Evolutionary conservation across 2,797 vertebrate genomes (phyloP).

Genomic region (Hydrophis major): DNA sequence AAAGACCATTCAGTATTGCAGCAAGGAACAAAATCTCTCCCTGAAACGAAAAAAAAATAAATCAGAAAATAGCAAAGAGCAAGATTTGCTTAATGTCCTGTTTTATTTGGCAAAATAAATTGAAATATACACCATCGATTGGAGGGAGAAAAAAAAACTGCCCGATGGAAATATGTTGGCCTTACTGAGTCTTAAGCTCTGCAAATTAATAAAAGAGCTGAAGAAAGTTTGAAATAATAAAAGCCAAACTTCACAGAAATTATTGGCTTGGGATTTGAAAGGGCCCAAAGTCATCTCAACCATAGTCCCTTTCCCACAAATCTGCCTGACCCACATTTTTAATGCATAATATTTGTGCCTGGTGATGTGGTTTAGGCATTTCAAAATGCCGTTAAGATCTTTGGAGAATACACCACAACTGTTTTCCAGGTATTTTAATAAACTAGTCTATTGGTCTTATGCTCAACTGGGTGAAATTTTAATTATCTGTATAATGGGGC

Average conservation of each 20-base stretch:
- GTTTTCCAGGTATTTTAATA: conserved; percentile 22
- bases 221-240: not conserved
- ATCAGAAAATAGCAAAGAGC: not conserved
- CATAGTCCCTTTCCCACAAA: not conserved
- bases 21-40: not conserved
- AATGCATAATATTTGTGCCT: too few species aligned
- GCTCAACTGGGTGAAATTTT: conserved; percentile 4
- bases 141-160: not conserved
- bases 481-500: conserved; percentile 21
- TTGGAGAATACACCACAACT: not conserved
- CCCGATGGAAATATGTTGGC: not conserved
- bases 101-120: not conserved
- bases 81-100: not conserved
- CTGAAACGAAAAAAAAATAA: not conserved
- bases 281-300: not conserved
- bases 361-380: not conserved
- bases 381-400: not conserved
- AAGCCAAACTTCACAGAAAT: not conserved
- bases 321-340: not conserved
- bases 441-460: conserved; percentile 16
- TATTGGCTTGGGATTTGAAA: not conserved
- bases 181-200: not conserved
- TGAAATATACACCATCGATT: not conserved
- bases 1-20: not conserved
- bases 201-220: not conserved